A percentile compares a stretch with the other conserved stretches of the same genome.
These are phyloP conservation scores for Ophioninae sp. DNA, from an alignment of 2,888 invertebrate species.

Conservation along the genomic window DNA sequence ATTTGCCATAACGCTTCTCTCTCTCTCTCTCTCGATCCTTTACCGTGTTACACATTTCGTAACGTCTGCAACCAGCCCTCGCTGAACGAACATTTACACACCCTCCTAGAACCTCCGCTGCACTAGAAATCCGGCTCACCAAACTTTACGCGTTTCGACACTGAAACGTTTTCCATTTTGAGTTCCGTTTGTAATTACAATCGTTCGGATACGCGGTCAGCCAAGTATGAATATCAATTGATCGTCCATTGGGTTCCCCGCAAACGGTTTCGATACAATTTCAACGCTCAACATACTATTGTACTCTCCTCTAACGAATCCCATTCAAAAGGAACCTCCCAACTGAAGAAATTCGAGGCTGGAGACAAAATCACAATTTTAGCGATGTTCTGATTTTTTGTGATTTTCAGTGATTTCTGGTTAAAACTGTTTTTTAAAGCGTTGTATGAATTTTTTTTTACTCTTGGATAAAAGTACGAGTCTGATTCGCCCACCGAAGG, in stretches of 20 bases:
- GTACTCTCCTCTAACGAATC: no score
- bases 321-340: no score
- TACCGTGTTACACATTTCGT: constrained; percentile 54
- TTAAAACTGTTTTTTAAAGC: no score
- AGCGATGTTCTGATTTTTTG: no score
- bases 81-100: not conserved
- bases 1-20: constrained; percentile 52
- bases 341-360: no score
- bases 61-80: constrained; percentile 39
- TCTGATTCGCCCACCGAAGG: no score
- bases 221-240: constrained; percentile 47
- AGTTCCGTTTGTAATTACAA: constrained; percentile 25
- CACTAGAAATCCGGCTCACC: constrained; percentile 10
- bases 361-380: no score
- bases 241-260: not conserved
- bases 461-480: no score
- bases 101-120: not conserved
- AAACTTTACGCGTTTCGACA: constrained; percentile 2
- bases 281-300: no score
- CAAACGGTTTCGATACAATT: not conserved
- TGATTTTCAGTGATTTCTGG: no score
- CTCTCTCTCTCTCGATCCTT: constrained; percentile 19
- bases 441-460: no score
- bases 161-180: constrained; percentile 7
- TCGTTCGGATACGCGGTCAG: constrained; percentile 43